Evolutionary conservation across 2,888 invertebrate species (phyloP).

Genomic region (Charanyca ferruginea): DNA sequence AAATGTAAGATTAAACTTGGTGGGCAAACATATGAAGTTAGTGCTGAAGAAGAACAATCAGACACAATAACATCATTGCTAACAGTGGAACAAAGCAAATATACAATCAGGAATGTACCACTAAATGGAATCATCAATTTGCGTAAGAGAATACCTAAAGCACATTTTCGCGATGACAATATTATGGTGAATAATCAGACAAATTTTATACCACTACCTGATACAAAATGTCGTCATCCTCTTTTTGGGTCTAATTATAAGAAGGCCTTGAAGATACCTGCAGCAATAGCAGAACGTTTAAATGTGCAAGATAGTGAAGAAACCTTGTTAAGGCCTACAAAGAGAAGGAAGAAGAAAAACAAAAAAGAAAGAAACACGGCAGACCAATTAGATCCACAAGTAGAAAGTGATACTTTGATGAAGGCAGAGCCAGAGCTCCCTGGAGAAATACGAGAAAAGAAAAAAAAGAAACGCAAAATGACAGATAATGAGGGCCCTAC

Average conservation of each 20-base stretch:
- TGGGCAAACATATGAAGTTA: constrained; percentile 77
- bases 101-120: constrained; percentile 69
- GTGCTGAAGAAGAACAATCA: constrained; percentile 62
- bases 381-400: constrained; percentile 30
- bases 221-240: constrained; percentile 84
- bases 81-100: constrained; percentile 60
- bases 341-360: constrained; percentile 61
- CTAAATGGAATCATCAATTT: constrained; percentile 73
- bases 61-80: constrained; percentile 67
- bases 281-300: constrained; percentile 70
- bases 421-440: constrained; percentile 37
- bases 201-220: constrained; percentile 81
- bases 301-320: constrained; percentile 44
- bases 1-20: constrained; percentile 81
- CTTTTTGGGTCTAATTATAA: constrained; percentile 83
- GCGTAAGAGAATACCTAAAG: constrained; percentile 80
- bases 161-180: constrained; percentile 73
- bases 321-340: constrained; percentile 12
- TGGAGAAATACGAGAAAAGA: constrained; percentile 59
- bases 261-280: constrained; percentile 76
- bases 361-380: constrained; percentile 36
- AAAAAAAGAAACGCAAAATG: constrained; percentile 73
- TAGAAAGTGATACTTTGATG: constrained; percentile 29
- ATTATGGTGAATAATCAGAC: constrained; percentile 71
- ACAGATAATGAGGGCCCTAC: constrained; percentile 50